These are phyloP conservation scores for Uromys caudimaculatus DNA, from an alignment of 2,797 vertebrate species.

Conservation along the genomic window DNA sequence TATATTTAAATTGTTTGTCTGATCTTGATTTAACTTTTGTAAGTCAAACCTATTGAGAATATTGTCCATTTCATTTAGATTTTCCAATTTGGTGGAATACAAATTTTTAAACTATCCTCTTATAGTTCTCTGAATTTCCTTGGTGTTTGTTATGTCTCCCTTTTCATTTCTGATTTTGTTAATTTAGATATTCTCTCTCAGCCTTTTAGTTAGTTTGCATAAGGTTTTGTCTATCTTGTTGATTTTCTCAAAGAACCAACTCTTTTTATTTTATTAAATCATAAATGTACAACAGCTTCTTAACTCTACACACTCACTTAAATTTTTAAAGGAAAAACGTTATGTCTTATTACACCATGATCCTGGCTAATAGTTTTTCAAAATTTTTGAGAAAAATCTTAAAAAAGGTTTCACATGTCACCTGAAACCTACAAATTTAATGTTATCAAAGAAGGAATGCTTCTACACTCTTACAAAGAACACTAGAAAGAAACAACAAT, in stretches of 20 bases:
- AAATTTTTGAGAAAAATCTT: slow-evolving; percentile 92
- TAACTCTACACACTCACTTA: slow-evolving; percentile 94
- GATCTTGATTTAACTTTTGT: not conserved
- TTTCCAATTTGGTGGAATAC: not conserved
- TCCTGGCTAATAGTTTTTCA: slow-evolving; percentile 93
- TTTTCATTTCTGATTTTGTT: not conserved
- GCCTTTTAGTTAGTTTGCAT: not conserved
- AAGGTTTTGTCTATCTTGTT: not conserved
- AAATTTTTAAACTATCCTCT: not conserved
- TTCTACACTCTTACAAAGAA: slow-evolving; percentile 93
- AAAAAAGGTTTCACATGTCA: slow-evolving; percentile 93
- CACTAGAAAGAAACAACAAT: slow-evolving; percentile 94
- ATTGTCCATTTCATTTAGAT: not conserved
- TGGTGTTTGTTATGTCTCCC: not conserved
- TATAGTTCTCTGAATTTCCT: not conserved
- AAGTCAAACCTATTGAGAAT: not conserved
- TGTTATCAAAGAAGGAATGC: slow-evolving; percentile 93
- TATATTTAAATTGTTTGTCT: not conserved
- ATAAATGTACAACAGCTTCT: slow-evolving; percentile 94
- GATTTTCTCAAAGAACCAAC: not conserved
- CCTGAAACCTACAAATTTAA: slow-evolving; percentile 93
- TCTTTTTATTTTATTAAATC: slow-evolving; percentile 92
- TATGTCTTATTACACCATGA: slow-evolving; percentile 94
- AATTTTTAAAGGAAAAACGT: slow-evolving; percentile 92
- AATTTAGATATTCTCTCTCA: not conserved